Conservation (phyloP, 1,140 invertebrate genomes). For the Drosophila biarmipes region DNA sequence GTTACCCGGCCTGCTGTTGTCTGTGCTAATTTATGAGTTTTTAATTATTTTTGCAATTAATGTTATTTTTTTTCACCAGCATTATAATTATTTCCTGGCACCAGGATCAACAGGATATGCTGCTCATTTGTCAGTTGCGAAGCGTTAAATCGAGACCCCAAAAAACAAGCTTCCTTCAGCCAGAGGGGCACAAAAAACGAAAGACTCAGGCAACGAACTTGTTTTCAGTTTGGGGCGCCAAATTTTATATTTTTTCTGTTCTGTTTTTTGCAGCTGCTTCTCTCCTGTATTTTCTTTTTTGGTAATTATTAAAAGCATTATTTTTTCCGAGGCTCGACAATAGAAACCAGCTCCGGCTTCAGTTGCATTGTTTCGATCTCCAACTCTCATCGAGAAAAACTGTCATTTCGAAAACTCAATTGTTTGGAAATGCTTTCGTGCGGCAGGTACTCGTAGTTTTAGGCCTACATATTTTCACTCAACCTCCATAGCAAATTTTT, state of each 20-base stretch:
- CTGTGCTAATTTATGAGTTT: constrained; percentile 75
- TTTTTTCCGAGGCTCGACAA: constrained; percentile 54
- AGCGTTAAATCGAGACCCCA: constrained; percentile 51
- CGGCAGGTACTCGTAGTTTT: constrained; percentile 55
- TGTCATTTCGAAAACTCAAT: constrained; percentile 77
- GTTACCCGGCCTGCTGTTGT: constrained; percentile 24
- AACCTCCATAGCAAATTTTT: constrained; percentile 27
- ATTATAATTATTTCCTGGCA: constrained; percentile 67
- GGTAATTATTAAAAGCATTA: constrained; percentile 66
- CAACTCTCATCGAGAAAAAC: constrained; percentile 39
- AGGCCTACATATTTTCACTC: constrained; percentile 47
- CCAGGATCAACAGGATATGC: constrained; percentile 82
- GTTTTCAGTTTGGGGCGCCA: constrained; percentile 63
- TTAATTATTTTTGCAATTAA: constrained; percentile 82
- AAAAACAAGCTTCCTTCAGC: constrained; percentile 52
- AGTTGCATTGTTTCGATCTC: constrained; percentile 72
- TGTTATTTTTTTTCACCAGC: constrained; percentile 33
- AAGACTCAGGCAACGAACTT: constrained; percentile 77
- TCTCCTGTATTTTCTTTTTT: constrained; percentile 24
- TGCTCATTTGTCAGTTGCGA: constrained; percentile 76
- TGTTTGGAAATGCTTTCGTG: constrained; percentile 66
- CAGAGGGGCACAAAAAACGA: constrained; percentile 38
- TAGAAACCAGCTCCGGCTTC: constrained; percentile 58
- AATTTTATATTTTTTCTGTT: constrained; percentile 39
- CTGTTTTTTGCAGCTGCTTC: constrained; percentile 69